A percentile compares a stretch with the other conserved stretches of the same genome.
phyloP scores from a whole-genome alignment of 2,888 invertebrate genomes.

The Corbicula japonica region DNA sequence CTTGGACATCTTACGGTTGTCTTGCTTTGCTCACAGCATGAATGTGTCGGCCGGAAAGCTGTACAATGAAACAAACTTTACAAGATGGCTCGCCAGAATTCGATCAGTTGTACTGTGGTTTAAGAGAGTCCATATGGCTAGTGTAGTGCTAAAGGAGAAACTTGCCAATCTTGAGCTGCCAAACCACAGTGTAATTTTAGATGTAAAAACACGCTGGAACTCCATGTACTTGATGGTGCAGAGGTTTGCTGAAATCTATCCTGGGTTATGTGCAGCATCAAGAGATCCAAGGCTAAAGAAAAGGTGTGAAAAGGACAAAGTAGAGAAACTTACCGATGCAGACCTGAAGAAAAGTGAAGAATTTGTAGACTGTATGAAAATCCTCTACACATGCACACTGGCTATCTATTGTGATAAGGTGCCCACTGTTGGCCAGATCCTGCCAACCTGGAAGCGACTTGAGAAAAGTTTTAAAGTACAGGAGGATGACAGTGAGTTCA shows the following conservation, averaged over 20 bases:
- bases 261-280: not conserved
- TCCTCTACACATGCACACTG: not conserved
- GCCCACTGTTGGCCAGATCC: conserved; percentile 1
- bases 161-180: too few relatives aligned
- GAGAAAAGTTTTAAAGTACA: not conserved
- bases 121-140: too few relatives aligned
- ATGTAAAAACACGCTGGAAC: too few relatives aligned
- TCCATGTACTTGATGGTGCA: conserved; percentile 9
- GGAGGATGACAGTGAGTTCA: too few relatives aligned
- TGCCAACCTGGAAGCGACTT: not conserved
- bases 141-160: too few relatives aligned
- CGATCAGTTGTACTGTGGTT: too few relatives aligned
- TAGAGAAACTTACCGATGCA: not conserved
- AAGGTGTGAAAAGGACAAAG: conserved; percentile 3
- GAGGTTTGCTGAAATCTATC: conserved; percentile 3
- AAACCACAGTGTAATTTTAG: too few relatives aligned
- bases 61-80: too few relatives aligned
- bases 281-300: not conserved
- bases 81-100: too few relatives aligned
- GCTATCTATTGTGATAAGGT: conserved; percentile 1
- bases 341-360: conserved; percentile 2
- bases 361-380: conserved; percentile 1
- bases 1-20: too few relatives aligned
- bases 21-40: too few relatives aligned
- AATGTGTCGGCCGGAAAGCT: conserved; percentile 1